A percentile compares a stretch with the other conserved stretches of the same genome.
Conservation (phyloP, 2,113 vertebrate species). For the Pluvialis apricaria region DNA sequence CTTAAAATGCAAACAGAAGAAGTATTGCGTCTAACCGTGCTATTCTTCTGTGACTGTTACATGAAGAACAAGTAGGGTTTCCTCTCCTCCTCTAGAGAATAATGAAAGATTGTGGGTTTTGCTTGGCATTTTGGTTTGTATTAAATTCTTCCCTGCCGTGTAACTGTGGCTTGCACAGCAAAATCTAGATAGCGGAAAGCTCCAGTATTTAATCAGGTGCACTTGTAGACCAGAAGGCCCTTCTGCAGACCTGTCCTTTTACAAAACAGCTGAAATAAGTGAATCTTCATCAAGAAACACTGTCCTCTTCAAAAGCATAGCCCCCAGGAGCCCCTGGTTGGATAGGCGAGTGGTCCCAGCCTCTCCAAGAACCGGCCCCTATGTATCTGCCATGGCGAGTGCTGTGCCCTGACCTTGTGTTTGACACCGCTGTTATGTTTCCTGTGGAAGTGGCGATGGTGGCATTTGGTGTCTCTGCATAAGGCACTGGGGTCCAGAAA, state of each 20-base stretch:
- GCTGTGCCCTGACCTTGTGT: background rate
- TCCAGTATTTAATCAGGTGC: background rate
- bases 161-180: accelerated
- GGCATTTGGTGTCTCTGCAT: background rate
- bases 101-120: background rate
- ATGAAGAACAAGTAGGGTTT: background rate
- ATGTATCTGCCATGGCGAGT: accelerated
- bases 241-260: background rate
- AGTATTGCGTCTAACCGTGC: background rate
- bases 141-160: background rate
- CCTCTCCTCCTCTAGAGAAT: background rate
- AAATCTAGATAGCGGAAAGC: background rate
- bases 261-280: background rate
- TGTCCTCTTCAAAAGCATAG: background rate
- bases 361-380: accelerated
- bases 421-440: background rate
- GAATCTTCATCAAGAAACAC: background rate
- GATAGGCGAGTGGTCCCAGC: background rate
- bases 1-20: background rate
- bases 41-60: background rate
- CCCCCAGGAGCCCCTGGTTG: background rate
- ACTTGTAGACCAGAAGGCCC: background rate
- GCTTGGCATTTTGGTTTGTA: background rate
- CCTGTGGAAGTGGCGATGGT: background rate
- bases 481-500: background rate